Conservation (phyloP, 2,797 vertebrate species). For the Setipinna tenuifilis region DNA sequence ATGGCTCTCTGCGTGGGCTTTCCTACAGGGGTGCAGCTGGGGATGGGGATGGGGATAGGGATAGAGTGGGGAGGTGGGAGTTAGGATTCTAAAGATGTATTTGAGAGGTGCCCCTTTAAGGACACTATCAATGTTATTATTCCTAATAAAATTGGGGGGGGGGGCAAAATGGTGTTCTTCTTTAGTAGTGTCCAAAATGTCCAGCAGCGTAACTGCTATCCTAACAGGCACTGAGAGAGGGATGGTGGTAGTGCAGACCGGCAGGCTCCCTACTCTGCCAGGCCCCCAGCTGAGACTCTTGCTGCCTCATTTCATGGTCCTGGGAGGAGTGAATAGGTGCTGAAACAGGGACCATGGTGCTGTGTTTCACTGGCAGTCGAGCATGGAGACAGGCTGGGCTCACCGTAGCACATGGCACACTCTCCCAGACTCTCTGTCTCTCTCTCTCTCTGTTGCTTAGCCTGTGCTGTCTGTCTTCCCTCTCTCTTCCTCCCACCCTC, state of each 20-base stretch:
- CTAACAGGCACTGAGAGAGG: too few relatives aligned
- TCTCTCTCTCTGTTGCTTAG: neutral
- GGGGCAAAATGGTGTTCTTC: too few relatives aligned
- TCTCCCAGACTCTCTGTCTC: slow-evolving; percentile 7
- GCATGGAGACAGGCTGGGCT: slow-evolving; percentile 25
- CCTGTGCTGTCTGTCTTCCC: neutral
- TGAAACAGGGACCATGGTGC: slow-evolving; percentile 39
- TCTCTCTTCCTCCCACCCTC: neutral
- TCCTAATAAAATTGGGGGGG: too few relatives aligned
- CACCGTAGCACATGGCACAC: neutral
- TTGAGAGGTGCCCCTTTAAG: too few relatives aligned
- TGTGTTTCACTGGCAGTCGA: slow-evolving; percentile 39
- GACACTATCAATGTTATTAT: too few relatives aligned
- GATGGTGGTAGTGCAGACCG: too few relatives aligned
- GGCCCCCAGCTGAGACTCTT: slow-evolving; percentile 9
- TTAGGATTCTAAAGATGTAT: too few relatives aligned
- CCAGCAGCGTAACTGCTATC: too few relatives aligned
- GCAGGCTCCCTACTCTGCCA: neutral
- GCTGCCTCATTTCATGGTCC: slow-evolving; percentile 10
- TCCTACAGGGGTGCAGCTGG: neutral
- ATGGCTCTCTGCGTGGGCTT: neutral
- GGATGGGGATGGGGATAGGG: neutral
- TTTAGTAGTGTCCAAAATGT: too few relatives aligned
- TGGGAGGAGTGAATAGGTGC: slow-evolving; percentile 39
- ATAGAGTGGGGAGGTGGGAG: neutral